Evolutionary conservation across 2,113 vertebrate genomes (phyloP).

Genomic region (Dinomys branickii): DNA sequence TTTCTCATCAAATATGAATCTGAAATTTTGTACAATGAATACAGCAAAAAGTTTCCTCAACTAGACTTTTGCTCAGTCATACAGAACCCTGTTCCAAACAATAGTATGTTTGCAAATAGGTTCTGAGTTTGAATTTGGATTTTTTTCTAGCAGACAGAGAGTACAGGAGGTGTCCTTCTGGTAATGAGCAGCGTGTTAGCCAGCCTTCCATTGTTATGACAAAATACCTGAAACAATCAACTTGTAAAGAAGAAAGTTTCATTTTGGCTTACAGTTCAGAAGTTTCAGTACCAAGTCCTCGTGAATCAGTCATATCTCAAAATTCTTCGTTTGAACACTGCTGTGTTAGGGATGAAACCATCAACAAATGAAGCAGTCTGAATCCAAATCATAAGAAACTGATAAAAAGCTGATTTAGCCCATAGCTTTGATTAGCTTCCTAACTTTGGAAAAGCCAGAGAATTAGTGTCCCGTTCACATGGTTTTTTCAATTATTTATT

Average conservation of each 20-base stretch:
- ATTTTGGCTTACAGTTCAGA: not conserved
- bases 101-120: not conserved
- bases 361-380: not conserved
- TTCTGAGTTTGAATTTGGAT: not conserved
- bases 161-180: not conserved
- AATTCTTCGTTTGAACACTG: not conserved
- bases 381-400: not conserved
- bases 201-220: not conserved
- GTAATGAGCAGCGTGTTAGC: not conserved
- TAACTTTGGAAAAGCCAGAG: not conserved
- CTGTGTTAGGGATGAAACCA: not conserved
- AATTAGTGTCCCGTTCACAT: not conserved
- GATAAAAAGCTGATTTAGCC: not conserved
- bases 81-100: fast-evolving
- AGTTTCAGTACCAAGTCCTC: not conserved
- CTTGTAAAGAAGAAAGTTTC: not conserved
- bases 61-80: not conserved
- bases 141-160: not conserved
- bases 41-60: not conserved
- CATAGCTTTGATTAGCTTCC: not conserved
- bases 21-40: not conserved
- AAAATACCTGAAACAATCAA: not conserved
- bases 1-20: not conserved
- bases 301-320: not conserved
- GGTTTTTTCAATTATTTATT: not conserved